Evolutionary conservation across 35 echinoderm and acorn worm species (phyloP).

Genomic region (Ophiothrix spiculata): DNA sequence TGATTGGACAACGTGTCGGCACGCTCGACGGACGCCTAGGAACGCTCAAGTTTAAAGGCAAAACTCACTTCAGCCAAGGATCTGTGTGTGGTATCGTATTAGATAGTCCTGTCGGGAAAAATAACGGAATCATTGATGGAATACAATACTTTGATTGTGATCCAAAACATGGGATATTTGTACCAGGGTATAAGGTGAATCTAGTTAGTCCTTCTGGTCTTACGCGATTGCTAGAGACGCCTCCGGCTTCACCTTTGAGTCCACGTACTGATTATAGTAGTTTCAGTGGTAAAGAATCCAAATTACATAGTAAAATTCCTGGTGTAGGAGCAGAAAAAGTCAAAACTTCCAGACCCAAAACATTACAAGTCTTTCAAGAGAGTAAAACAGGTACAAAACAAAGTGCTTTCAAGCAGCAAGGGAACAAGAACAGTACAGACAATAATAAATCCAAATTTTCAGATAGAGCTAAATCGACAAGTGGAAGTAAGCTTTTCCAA

Average conservation of each 20-base stretch:
- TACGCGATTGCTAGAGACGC: not conserved
- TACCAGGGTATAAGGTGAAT: constrained; percentile 77
- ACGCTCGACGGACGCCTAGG: constrained; percentile 70
- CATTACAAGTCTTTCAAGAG: constrained; percentile 47
- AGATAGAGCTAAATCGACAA: constrained; percentile 50
- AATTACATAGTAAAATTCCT: constrained; percentile 52
- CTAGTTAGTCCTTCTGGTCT: constrained; percentile 26
- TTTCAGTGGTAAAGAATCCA: constrained; percentile 28
- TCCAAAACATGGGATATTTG: constrained; percentile 73
- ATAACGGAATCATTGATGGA: constrained; percentile 88
- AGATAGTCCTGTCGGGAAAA: constrained; percentile 72
- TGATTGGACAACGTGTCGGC: constrained; percentile 75
- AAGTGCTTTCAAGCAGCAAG: not conserved
- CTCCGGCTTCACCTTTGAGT: not conserved
- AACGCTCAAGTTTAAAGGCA: constrained; percentile 85
- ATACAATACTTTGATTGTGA: constrained; percentile 95
- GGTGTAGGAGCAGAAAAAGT: constrained; percentile 29
- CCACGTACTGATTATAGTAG: not conserved
- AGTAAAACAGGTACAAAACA: constrained; percentile 13
- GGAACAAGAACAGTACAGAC: not conserved
- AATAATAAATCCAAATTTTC: not conserved
- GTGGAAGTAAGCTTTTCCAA: constrained; percentile 73
- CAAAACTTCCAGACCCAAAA: constrained; percentile 61
- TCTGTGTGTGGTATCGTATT: constrained; percentile 78
- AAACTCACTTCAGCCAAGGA: constrained; percentile 91